These are phyloP conservation scores for Bombyx mandarina DNA, from an alignment of 1,140 invertebrate genomes.

Conservation along the genomic window DNA sequence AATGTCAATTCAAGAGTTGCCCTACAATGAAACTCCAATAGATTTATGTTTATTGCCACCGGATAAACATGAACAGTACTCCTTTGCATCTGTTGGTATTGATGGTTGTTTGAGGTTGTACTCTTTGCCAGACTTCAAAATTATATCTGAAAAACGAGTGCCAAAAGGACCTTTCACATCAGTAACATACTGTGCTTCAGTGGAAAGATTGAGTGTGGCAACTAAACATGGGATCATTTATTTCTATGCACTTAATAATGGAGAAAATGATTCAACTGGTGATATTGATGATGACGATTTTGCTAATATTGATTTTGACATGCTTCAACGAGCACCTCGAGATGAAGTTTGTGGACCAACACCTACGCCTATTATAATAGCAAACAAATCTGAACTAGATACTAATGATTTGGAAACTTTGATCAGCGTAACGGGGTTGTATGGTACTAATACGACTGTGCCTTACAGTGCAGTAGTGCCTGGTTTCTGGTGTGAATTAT, in stretches of 20 bases:
- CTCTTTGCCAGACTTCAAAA: conserved; percentile 75
- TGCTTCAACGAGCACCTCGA: conserved; percentile 41
- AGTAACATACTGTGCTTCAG: conserved; percentile 82
- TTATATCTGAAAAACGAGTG: conserved; percentile 75
- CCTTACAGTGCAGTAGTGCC: conserved; percentile 91
- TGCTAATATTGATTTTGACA: conserved; percentile 56
- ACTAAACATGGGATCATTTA: conserved; percentile 84
- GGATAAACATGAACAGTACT: conserved; percentile 52
- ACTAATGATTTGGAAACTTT: conserved; percentile 49
- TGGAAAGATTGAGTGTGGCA: conserved; percentile 87
- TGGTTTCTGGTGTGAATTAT: conserved; percentile 92
- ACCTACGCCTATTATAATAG: conserved; percentile 46
- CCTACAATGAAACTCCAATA: conserved; percentile 74
- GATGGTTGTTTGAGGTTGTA: conserved; percentile 80
- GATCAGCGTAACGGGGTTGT: conserved; percentile 50
- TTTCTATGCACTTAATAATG: conserved; percentile 83
- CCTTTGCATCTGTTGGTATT: conserved; percentile 71
- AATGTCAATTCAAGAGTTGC: conserved; percentile 74
- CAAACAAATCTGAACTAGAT: conserved; percentile 57
- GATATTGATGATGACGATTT: conserved; percentile 77
- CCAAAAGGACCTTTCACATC: conserved; percentile 81
- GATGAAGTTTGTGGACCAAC: conserved; percentile 69
- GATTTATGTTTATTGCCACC: conserved; percentile 78
- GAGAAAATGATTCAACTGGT: conserved; percentile 78
- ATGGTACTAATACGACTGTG: conserved; percentile 71